phyloP scores from a whole-genome alignment of 2,888 invertebrate genomes.

The Pocota personata region DNA sequence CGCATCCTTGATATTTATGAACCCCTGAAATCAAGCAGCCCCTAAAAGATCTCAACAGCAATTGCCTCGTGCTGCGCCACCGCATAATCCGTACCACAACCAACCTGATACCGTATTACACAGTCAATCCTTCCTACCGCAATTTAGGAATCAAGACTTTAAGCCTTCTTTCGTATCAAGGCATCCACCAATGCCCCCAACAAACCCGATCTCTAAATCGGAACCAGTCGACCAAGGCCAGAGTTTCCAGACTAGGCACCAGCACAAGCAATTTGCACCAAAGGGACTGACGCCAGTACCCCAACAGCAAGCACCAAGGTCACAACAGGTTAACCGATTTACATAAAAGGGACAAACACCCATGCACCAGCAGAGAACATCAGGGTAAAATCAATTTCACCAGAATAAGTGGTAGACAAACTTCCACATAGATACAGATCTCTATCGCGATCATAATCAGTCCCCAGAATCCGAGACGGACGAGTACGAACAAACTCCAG shows the following conservation, averaged over 20 bases:
- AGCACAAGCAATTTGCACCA: not conserved
- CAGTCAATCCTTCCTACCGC: not conserved
- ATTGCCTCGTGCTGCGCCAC: no score
- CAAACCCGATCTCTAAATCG: not conserved
- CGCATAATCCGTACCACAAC: no score
- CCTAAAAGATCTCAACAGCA: not conserved
- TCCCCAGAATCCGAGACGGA: no score
- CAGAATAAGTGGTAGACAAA: no score
- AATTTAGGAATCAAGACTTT: not conserved
- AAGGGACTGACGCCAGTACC: not conserved
- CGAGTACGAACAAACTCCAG: no score
- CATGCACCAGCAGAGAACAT: no score
- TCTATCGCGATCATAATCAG: no score
- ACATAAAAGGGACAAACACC: no score
- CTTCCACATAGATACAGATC: not conserved
- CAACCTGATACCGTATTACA: not conserved
- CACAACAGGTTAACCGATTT: not conserved
- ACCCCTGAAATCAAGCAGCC: not conserved
- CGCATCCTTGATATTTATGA: no score
- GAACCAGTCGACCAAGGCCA: conserved; percentile 1
- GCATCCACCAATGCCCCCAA: not conserved
- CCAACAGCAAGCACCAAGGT: not conserved
- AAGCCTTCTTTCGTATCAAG: not conserved
- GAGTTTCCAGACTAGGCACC: conserved; percentile 1
- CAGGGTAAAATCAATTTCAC: no score